Evolutionary conservation across 2,888 invertebrate genomes (phyloP).

Genomic region (Acrocera orbiculus): DNA sequence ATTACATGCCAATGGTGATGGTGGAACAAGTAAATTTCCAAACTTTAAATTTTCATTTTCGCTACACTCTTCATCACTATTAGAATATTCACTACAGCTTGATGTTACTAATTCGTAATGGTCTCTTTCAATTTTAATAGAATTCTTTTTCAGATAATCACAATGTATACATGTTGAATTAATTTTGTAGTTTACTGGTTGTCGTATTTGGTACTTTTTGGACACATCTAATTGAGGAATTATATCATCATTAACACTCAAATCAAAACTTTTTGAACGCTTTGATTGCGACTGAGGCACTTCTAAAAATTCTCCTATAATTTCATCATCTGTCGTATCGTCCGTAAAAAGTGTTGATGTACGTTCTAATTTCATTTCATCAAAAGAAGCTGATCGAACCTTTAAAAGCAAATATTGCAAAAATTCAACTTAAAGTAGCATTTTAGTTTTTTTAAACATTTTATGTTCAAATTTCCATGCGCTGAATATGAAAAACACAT

Average conservation of each 20-base stretch:
- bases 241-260: constrained; percentile 50
- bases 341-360: constrained; percentile 16
- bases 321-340: constrained; percentile 26
- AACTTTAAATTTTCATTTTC: constrained; percentile 27
- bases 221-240: constrained; percentile 41
- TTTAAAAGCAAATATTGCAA: constrained; percentile 14
- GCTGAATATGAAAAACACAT: too few species aligned
- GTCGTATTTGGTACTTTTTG: constrained; percentile 43
- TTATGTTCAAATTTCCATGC: background rate
- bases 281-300: constrained; percentile 51
- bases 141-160: constrained; percentile 56
- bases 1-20: constrained; percentile 35
- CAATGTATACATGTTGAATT: constrained; percentile 60
- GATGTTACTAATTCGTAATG: too few species aligned
- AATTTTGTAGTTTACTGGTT: constrained; percentile 45
- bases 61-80: constrained; percentile 34
- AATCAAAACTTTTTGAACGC: constrained; percentile 66
- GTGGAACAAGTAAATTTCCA: constrained; percentile 30
- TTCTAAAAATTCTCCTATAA: constrained; percentile 35
- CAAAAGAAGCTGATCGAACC: constrained; percentile 78
- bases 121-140: too few species aligned
- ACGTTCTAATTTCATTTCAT: constrained; percentile 69
- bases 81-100: constrained; percentile 36
- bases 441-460: background rate
- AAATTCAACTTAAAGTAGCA: too few species aligned